Evolutionary conservation across 35 echinoderm and acorn worm genomes (phyloP), one percentile per base, ranked within the genome.

Genomic region (Ptychodera flava): DNA sequence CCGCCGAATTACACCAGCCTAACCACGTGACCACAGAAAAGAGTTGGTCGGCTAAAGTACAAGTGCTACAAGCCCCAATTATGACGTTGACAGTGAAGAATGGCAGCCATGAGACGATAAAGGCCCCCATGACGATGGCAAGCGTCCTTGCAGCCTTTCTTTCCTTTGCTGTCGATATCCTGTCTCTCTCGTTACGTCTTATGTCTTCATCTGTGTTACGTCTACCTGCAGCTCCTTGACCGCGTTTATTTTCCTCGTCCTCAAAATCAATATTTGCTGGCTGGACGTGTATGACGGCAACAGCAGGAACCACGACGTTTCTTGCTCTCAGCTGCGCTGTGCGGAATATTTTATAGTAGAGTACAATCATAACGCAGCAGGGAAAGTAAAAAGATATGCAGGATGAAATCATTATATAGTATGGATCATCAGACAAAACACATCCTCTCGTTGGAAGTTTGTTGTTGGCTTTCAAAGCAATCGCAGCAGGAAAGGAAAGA

Each of bases 341-440:
- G 14, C 88, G 93, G 79, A 94, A 99, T 37, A 99, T 99, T 88
- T 99, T 94, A 81, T 99, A 99, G 37, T 99, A 99, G 1, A 94
- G 85, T 35, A 99, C 83, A 35, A 99, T 86, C n/a, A 99, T 85
- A 85, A 99, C 88, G 83, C 94, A 99, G 79, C 96, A 99, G 0
- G 96, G 96, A 33, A 99, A 88, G 64, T 92, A 99, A 79, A 99
- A 99, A 0, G 96, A 99, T 0, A 99, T 33, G 16, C 82, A 84
- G 38, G 96, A 99, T 80, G 93, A 94, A 77, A 88, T 84, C 27
- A 99, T 89, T 10, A 36, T 28, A 28, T 83, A 83, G 37, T 35
- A 83, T 83, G 16, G 16, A 36, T 34, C 33, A 1, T 83, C 89
- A 83, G 93, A 93, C 36, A 97, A 81, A 37, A 82, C 88, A 77